A percentile compares a stretch with the other conserved stretches of the same genome.
These are phyloP conservation scores for Amphipyra berbera DNA, from an alignment of 2,888 invertebrate species.

Conservation along the genomic window DNA sequence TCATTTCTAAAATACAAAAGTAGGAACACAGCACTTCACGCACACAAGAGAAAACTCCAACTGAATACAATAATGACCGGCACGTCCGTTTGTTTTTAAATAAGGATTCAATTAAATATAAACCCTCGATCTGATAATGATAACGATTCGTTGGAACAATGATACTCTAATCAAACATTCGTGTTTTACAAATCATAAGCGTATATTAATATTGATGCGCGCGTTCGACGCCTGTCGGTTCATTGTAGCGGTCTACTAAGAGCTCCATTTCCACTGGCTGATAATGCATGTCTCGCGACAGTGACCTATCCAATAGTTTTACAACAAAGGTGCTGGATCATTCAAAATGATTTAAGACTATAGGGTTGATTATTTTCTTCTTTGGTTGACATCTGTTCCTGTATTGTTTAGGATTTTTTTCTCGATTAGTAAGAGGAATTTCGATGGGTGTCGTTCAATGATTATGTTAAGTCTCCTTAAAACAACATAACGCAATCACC, in stretches of 20 bases:
- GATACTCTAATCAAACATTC: constrained; percentile 26
- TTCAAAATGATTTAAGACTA: no score
- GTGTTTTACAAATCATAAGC: constrained; percentile 5
- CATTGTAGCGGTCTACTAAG: neutral
- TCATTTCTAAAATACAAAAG: constrained; percentile 14
- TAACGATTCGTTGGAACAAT: constrained; percentile 38
- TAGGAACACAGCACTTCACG: constrained; percentile 9
- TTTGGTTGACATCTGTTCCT: no score
- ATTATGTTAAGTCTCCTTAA: no score
- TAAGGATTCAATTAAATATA: constrained; percentile 7
- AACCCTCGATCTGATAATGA: constrained; percentile 10
- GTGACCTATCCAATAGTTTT: no score
- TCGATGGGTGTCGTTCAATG: no score
- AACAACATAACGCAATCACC: no score
- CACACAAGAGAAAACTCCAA: constrained; percentile 1
- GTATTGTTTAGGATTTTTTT: no score
- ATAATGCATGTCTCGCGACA: neutral
- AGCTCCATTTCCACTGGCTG: neutral
- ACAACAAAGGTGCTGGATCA: no score
- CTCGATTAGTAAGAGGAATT: no score
- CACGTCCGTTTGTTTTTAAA: constrained; percentile 18
- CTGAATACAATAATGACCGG: constrained; percentile 9
- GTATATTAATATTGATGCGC: neutral
- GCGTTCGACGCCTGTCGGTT: neutral
- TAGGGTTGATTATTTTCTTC: no score